A percentile compares a stretch with the other conserved stretches of the same genome.
Evolutionary conservation across 1,140 invertebrate genomes (phyloP).

Genomic region (Neuroterus valhalla): DNA sequence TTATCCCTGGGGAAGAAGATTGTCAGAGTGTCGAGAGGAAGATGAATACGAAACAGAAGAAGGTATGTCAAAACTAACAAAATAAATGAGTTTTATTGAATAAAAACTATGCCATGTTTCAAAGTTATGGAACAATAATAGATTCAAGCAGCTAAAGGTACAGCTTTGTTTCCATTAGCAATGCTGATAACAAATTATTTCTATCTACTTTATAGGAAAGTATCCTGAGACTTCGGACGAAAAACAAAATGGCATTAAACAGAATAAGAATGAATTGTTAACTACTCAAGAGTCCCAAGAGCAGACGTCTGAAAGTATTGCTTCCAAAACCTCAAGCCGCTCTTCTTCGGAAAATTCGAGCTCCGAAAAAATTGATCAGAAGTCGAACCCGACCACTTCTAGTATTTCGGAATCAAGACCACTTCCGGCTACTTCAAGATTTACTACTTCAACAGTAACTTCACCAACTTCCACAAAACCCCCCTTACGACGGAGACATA

Average conservation of each 20-base stretch:
- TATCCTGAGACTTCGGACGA: conserved; percentile 47
- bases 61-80: conserved; percentile 58
- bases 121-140: no score
- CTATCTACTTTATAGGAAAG: conserved; percentile 47
- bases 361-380: conserved; percentile 70
- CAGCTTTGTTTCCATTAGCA: no score
- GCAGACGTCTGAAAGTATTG: conserved; percentile 56
- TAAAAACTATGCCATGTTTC: no score
- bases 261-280: conserved; percentile 47
- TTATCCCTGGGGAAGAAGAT: conserved; percentile 79
- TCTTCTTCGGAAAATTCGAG: conserved; percentile 75
- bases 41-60: conserved; percentile 84
- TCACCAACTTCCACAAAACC: conserved; percentile 71
- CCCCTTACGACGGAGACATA: conserved; percentile 67
- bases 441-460: conserved; percentile 66
- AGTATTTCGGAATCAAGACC: conserved; percentile 60
- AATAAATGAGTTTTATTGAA: no score
- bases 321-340: conserved; percentile 73
- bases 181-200: background rate
- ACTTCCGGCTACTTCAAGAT: conserved; percentile 53
- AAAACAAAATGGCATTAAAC: background rate
- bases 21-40: conserved; percentile 88
- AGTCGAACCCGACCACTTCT: conserved; percentile 62
- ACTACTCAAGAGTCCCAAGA: conserved; percentile 60
- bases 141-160: no score